phyloP scores from a whole-genome alignment of 2,113 vertebrate genomes.

The Psephotus haematonotus region DNA sequence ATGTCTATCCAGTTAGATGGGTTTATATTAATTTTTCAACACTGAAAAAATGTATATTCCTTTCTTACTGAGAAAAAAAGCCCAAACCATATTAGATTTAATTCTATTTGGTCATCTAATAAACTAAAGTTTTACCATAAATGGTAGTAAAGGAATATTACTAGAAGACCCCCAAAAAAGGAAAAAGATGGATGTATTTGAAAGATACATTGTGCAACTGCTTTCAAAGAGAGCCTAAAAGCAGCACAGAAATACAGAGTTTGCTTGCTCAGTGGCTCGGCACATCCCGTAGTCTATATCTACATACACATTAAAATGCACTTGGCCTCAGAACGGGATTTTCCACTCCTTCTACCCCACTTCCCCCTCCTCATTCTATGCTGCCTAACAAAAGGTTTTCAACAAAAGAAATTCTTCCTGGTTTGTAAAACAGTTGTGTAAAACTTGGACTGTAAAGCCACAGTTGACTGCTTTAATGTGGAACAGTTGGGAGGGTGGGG shows the following conservation, averaged over 20 bases:
- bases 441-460: slow-evolving; percentile 92
- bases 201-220: background rate
- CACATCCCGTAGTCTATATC: background rate
- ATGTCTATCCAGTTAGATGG: background rate
- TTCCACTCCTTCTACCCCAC: background rate
- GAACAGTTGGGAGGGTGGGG: slow-evolving; percentile 99
- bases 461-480: slow-evolving; percentile 89
- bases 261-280: background rate
- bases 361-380: slow-evolving; percentile 11
- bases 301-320: slow-evolving; percentile 74
- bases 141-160: background rate
- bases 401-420: slow-evolving; percentile 82
- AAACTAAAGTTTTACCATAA: background rate
- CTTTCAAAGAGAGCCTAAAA: background rate
- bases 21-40: background rate
- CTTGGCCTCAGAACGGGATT: slow-evolving; percentile 39
- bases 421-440: slow-evolving; percentile 99
- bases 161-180: background rate
- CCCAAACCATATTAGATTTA: background rate
- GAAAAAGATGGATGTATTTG: background rate
- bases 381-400: slow-evolving; percentile 75
- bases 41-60: background rate
- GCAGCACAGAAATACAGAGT: background rate
- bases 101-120: background rate
- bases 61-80: background rate